phyloP scores from a whole-genome alignment of 35 echinoderm and acorn worm species.

The Stichopus chloronotus region DNA sequence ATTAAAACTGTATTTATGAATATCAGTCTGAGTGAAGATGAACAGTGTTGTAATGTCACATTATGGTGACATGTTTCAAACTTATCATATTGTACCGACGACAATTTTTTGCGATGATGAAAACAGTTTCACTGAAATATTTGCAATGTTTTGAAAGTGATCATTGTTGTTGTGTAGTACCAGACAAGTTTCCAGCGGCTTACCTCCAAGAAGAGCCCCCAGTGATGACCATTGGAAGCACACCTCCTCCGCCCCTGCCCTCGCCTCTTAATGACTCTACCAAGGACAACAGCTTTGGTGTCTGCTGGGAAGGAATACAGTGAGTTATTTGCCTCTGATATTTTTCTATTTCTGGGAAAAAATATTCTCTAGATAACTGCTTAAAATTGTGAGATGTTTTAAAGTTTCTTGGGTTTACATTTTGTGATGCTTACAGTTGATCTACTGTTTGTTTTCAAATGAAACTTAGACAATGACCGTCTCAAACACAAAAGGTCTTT shows the following conservation, averaged over 20 bases:
- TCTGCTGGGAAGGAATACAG: not conserved
- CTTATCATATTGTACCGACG: too few relatives aligned
- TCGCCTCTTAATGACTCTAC: conserved; percentile 4
- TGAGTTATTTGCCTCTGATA: not conserved
- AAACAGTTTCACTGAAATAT: too few relatives aligned
- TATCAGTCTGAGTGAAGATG: too few relatives aligned
- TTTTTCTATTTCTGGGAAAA: not conserved
- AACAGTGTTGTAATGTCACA: too few relatives aligned
- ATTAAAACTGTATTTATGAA: too few relatives aligned
- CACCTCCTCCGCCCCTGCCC: conserved; percentile 27
- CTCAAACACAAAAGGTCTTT: too few relatives aligned
- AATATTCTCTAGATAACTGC: not conserved
- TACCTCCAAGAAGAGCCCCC: not conserved
- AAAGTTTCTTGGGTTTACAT: not conserved
- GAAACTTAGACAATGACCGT: too few relatives aligned
- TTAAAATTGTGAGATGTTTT: not conserved
- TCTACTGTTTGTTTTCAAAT: too few relatives aligned
- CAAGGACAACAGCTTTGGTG: not conserved
- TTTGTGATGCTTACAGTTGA: too few relatives aligned
- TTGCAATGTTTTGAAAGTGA: too few relatives aligned
- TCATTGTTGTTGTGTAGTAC: not conserved
- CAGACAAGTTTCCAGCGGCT: not conserved
- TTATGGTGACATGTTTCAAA: too few relatives aligned
- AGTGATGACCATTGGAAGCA: conserved; percentile 12
- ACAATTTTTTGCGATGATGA: too few relatives aligned